Percentiles rank a stretch among this genome's conserved stretches.
phyloP scores from a whole-genome alignment of 2,797 vertebrate species.

The Gallirallus australis region DNA sequence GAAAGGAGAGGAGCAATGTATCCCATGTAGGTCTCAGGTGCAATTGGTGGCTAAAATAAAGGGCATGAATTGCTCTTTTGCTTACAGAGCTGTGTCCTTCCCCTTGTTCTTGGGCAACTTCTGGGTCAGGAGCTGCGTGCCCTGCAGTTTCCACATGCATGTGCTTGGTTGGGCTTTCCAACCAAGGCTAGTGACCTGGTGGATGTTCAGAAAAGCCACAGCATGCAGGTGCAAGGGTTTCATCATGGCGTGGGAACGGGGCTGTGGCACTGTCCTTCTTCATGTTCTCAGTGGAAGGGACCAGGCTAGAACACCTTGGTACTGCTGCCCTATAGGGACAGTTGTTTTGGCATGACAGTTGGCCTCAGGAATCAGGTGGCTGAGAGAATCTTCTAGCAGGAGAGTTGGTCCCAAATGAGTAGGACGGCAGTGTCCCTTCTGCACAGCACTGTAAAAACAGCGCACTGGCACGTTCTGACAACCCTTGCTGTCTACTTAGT shows the following conservation, averaged over 20 bases:
- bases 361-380: not conserved
- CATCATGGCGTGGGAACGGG: not conserved
- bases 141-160: rapidly evolving
- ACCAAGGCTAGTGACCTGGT: not conserved
- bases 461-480: not conserved
- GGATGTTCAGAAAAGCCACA: not conserved
- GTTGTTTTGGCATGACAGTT: not conserved
- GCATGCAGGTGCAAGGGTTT: not conserved
- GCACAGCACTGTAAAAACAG: rapidly evolving
- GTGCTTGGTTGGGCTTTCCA: not conserved
- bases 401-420: not conserved
- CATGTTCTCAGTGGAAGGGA: not conserved
- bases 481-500: not conserved
- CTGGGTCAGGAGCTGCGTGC: not conserved
- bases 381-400: not conserved
- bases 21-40: not conserved
- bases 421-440: not conserved
- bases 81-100: not conserved
- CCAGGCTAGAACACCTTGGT: not conserved
- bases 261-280: not conserved
- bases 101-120: not conserved
- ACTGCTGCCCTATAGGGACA: not conserved
- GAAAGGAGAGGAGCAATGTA: not conserved
- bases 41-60: not conserved
- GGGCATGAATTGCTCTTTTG: not conserved